Percentiles rank a stretch among this genome's conserved stretches.
phyloP scores from a whole-genome alignment of 2,113 vertebrate species.

The Nannobrachium achirus region DNA sequence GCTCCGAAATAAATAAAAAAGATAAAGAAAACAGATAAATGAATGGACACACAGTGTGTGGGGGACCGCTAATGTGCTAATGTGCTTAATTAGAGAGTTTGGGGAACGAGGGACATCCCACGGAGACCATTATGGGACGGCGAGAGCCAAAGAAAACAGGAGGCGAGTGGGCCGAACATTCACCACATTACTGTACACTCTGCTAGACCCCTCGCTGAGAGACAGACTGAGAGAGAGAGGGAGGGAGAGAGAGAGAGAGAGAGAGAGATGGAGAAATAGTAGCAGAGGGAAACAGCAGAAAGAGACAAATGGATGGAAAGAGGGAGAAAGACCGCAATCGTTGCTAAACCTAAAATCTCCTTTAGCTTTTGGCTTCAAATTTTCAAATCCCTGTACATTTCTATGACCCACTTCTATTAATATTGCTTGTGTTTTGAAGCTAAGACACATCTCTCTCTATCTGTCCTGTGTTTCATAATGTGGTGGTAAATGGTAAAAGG shows the following conservation, averaged over 20 bases:
- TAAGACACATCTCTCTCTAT: no score
- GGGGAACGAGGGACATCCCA: conserved; percentile 60
- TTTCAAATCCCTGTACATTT: conserved; percentile 6
- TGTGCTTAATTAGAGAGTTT: conserved; percentile 70
- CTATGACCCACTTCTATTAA: no score
- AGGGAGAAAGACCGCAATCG: no score
- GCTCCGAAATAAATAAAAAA: conserved; percentile 41
- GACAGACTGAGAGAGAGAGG: conserved; percentile 5
- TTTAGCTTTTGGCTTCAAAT: not conserved
- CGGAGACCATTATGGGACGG: conserved; percentile 65
- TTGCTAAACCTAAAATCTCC: no score
- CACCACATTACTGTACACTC: conserved; percentile 23
- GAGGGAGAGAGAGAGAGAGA: not conserved
- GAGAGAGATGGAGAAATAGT: not conserved
- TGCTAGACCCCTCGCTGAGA: conserved; percentile 35
- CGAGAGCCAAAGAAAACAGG: conserved; percentile 65
- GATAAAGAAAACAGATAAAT: no score
- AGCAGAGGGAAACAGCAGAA: no score
- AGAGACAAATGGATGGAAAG: no score
- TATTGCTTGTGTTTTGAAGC: no score
- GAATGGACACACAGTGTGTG: conserved; percentile 50
- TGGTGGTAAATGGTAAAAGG: no score
- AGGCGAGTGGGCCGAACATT: conserved; percentile 67
- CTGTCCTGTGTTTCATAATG: no score
- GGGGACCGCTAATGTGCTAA: conserved; percentile 60